Evolutionary conservation across 2,113 vertebrate genomes (phyloP), one percentile per base, ranked within the genome.

Genomic region (Eleginops maclovinus): DNA sequence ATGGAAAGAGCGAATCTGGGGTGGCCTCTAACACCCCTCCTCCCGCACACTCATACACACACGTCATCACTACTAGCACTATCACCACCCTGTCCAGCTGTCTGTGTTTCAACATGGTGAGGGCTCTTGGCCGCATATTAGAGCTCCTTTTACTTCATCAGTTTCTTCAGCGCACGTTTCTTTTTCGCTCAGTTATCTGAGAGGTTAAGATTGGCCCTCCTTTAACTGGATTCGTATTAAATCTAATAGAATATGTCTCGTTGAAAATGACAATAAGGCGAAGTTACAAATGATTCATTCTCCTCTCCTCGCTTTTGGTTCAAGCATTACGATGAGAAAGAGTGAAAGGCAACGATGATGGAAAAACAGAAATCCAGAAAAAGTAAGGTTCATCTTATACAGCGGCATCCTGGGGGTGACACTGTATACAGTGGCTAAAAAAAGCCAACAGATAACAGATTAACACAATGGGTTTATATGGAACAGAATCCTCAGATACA

Each of bases 221-320:
- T 89, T 88, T 84, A 89, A 91, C 83, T n/a, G 75, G 74, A 87
- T 89, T 91, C 85, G 80, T 84, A 89, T 88, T 81, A 89, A 92
- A 91, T 91, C 89, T 77, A 91, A 93, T 88, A 84, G 79, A 84
- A 85, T 84, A 86, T 77, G 86, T 88, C 90, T 82, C 78, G 50
- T 72, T 86, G 81, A 79, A 85, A 93, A 81, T 87, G 89, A 91
- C 64, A 72, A 88, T 85, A 87, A 14, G 24, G 44, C 28, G 7
- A 67, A 80, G 66, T 88, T 91, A 91, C 82, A 89, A 91, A 94
- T 90, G 89, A 93, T 62, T 44, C 28, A 2, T 44, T 21, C 46
- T 54, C 21, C 22, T 36, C 31, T 36, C 31, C 31, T 36, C 31
- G 8, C 31, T 58, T 41, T 51, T 15, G 22, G 61, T 81, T 51